Evolutionary conservation across 2,113 vertebrate species (phyloP).

Genomic region (Jaculus jaculus): DNA sequence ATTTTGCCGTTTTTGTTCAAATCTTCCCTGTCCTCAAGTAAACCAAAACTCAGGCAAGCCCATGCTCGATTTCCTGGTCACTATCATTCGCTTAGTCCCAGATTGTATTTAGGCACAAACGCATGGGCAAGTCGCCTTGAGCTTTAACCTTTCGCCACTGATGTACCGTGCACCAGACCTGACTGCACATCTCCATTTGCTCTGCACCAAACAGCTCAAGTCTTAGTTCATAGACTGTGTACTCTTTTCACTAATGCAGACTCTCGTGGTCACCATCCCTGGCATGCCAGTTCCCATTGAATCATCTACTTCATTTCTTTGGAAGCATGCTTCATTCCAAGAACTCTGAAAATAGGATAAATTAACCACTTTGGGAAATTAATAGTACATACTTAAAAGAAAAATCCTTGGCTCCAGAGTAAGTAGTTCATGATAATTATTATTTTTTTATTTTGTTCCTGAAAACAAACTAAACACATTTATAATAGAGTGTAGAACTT

Average conservation of each 20-base stretch:
- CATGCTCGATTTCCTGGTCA: neutral
- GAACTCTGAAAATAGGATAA: neutral
- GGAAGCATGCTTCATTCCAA: neutral
- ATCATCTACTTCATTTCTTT: neutral
- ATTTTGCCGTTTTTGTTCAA: neutral
- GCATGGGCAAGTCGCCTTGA: accelerated
- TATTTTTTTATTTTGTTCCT: neutral
- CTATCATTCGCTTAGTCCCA: neutral
- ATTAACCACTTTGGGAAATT: neutral
- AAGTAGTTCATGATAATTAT: neutral
- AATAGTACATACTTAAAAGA: neutral
- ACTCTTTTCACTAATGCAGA: neutral
- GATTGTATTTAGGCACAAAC: accelerated
- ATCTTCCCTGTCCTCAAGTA: neutral
- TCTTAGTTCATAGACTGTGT: too few species aligned
- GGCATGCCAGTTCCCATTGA: neutral
- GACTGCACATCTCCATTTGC: accelerated
- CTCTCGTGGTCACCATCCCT: neutral
- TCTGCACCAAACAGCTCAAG: neutral
- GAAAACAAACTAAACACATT: neutral
- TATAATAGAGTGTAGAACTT: neutral
- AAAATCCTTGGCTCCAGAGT: neutral
- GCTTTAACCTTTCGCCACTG: accelerated
- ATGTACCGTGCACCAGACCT: accelerated
- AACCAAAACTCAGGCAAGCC: neutral